phyloP scores from a whole-genome alignment of 2,113 vertebrate species.

The Centropristis striata region DNA sequence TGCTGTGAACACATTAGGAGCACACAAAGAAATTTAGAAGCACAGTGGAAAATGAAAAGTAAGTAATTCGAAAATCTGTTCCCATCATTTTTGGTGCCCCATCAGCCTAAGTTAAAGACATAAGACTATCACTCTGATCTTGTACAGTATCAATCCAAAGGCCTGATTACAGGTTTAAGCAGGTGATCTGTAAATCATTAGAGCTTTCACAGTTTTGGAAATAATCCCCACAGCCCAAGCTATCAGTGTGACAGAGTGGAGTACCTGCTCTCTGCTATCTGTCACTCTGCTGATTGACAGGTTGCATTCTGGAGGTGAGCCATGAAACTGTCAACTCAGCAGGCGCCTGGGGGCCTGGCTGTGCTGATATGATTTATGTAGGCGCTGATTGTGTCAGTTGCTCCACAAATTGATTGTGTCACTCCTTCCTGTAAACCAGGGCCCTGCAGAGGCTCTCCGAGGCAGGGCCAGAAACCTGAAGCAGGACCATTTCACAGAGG shows the following conservation, averaged over 20 bases:
- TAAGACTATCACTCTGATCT: not conserved
- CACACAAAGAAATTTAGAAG: too few species aligned
- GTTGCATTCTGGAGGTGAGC: conserved; percentile 72
- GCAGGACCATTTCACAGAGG: conserved; percentile 21
- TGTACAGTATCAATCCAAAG: conserved; percentile 19
- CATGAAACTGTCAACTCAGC: conserved; percentile 73
- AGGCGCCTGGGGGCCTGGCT: conserved; percentile 64
- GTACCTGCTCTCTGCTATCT: conserved; percentile 60
- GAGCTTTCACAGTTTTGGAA: conserved; percentile 40
- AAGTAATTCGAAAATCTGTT: too few species aligned
- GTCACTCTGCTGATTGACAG: conserved; percentile 79
- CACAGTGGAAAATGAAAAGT: too few species aligned
- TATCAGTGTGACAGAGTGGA: conserved; percentile 43
- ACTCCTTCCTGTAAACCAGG: conserved; percentile 66
- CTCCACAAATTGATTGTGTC: conserved; percentile 78
- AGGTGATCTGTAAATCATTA: conserved; percentile 56
- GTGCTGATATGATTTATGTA: conserved; percentile 82
- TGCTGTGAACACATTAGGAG: too few species aligned
- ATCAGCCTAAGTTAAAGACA: not conserved
- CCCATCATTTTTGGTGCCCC: not conserved
- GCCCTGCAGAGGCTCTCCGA: conserved; percentile 46
- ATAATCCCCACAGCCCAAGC: conserved; percentile 29
- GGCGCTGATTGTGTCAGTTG: conserved; percentile 78
- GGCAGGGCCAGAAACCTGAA: not conserved
- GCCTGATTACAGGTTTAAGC: conserved; percentile 31